phyloP scores from a whole-genome alignment of 2,888 invertebrate species.

The Hoplodrina ambigua region DNA sequence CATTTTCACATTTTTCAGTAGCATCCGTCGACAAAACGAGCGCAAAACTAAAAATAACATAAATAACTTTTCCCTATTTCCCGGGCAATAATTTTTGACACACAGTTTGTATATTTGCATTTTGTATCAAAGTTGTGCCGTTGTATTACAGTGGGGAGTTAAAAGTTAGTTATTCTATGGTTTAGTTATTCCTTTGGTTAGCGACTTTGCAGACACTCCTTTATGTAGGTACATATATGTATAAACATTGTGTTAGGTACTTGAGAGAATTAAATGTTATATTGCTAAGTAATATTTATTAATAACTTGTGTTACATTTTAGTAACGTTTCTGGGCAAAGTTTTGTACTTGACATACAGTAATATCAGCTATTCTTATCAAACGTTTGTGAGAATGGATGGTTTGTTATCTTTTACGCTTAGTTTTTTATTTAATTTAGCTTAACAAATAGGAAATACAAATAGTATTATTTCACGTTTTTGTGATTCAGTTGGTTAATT shows the following conservation, averaged over 20 bases:
- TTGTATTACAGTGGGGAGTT: constrained; percentile 50
- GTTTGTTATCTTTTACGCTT: too few relatives aligned
- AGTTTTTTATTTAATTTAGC: too few relatives aligned
- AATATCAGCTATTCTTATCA: too few relatives aligned
- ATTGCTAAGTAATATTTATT: constrained; percentile 31
- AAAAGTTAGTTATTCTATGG: constrained; percentile 45
- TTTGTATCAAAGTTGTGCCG: constrained; percentile 53
- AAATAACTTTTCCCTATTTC: constrained; percentile 22
- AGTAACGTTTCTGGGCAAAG: neutral
- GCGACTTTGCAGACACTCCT: constrained; percentile 55
- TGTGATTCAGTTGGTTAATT: too few relatives aligned
- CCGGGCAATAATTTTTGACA: constrained; percentile 42
- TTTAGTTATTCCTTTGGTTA: constrained; percentile 52
- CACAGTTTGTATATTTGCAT: constrained; percentile 57
- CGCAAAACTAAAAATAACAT: constrained; percentile 33
- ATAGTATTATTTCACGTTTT: too few relatives aligned
- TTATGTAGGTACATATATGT: neutral
- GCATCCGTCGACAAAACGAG: constrained; percentile 8
- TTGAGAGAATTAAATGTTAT: constrained; percentile 21
- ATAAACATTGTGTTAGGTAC: constrained; percentile 15
- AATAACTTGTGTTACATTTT: constrained; percentile 6
- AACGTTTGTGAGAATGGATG: too few relatives aligned
- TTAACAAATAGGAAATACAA: too few relatives aligned
- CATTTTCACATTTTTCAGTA: constrained; percentile 11
- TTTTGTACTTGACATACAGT: neutral